Conservation (phyloP, 2,888 invertebrate genomes). For the Drosophila siamana region DNA sequence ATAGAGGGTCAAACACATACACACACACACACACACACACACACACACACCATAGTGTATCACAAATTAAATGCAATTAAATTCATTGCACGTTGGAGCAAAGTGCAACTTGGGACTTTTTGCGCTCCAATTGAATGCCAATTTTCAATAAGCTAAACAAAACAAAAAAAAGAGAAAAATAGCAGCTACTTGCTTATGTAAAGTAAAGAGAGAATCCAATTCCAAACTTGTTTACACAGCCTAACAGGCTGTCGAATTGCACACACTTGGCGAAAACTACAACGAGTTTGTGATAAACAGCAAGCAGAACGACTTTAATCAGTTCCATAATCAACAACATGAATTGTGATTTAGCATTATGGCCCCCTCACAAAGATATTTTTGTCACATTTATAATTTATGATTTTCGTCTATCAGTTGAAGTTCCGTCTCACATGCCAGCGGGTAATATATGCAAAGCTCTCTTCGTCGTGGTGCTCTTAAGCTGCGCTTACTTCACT, state of each 20-base stretch:
- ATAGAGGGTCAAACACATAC: background rate
- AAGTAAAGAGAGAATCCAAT: background rate
- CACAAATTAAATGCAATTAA: slow-evolving; percentile 55
- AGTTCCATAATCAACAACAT: background rate
- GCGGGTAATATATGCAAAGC: background rate
- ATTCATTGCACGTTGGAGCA: slow-evolving; percentile 46
- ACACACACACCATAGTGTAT: slow-evolving; percentile 3
- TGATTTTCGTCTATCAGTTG: background rate
- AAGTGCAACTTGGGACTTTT: slow-evolving; percentile 38
- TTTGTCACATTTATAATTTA: background rate
- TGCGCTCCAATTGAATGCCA: slow-evolving; percentile 31
- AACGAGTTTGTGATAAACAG: slow-evolving; percentile 7
- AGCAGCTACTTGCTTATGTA: background rate
- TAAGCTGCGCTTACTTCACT: background rate
- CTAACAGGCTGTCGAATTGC: background rate
- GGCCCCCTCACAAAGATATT: background rate
- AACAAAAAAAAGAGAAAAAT: slow-evolving; percentile 3
- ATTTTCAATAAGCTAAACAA: slow-evolving; percentile 13
- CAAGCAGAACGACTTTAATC: background rate
- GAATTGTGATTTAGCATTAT: background rate
- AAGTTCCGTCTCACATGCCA: background rate
- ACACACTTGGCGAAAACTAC: background rate
- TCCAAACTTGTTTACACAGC: background rate
- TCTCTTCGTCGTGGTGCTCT: slow-evolving; percentile 12
- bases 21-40: slow-evolving; percentile 1